Evolutionary conservation across 1,140 invertebrate species (phyloP), one percentile per base, ranked within the genome.

Genomic region (Limonius californicus): DNA sequence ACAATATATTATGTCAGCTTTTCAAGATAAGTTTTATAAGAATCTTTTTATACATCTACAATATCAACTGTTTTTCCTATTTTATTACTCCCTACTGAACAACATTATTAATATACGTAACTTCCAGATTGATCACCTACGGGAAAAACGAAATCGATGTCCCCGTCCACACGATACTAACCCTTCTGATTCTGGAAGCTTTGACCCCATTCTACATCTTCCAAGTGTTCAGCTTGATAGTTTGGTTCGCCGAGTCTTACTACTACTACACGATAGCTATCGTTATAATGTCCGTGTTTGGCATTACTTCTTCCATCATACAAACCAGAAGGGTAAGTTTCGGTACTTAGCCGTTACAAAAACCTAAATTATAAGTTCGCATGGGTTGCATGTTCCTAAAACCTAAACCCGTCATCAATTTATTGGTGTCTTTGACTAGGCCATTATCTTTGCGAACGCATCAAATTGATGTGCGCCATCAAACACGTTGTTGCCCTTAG

Each of bases 141-240:
- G 92, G 91, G 6, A 78, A 80, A 20, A 95, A 95, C 72, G 85
- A 90, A 70, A 94, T 95, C 65, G 81, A 84, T 45, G 86, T 94
- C 1, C 89, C 89, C 2, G 81, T 92, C 1, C 84, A 90, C 66
- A 84, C 85, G 54, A 81, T 92, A 19, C 71, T 85, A 54, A 84
- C 85, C 2, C 77, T 95, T 6, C 76, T 94, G 0, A 74, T 92
- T 11, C 74, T 93, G 11, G 92, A 94, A 79, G 85, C 91, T 18
- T 83, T 98, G 47, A 95, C 95, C 74, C 97, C 97, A 0, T 98
- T 97, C 78, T 98, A 98, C 77, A 88, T 98, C 50, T 97, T 96
- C 77, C 94, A 97, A 88, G 76, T 91, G 43, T 94, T 93, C 75
- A 93, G 91, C 7, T 82, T 94, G 9, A 77, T 83, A 1, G 83